A percentile compares a stretch with the other conserved stretches of the same genome.
Conservation (phyloP, 2,797 vertebrate genomes). For the Myotis daubentonii region DNA sequence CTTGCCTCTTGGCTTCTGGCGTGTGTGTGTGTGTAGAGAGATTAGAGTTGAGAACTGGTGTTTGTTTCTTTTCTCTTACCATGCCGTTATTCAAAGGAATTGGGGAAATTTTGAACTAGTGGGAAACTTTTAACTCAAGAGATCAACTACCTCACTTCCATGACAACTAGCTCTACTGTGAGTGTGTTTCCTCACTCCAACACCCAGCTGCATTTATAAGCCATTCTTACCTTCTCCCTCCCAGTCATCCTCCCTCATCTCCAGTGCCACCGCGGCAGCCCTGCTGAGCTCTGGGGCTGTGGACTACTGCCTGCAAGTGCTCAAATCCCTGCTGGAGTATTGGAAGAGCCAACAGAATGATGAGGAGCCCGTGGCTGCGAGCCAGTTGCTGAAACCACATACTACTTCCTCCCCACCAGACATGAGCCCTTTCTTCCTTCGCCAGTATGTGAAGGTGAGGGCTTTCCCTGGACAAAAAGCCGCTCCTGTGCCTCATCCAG, state of each 20-base stretch:
- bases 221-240: not conserved
- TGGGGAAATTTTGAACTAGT: slow-evolving; percentile 66
- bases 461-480: not conserved
- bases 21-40: slow-evolving; percentile 77
- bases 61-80: slow-evolving; percentile 81
- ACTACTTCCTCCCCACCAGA: slow-evolving; percentile 96
- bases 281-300: slow-evolving; percentile 96
- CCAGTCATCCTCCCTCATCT: slow-evolving; percentile 98
- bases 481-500: not conserved
- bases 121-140: not conserved
- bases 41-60: slow-evolving; percentile 81
- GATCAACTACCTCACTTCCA: not conserved
- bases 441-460: slow-evolving; percentile 98
- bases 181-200: not conserved
- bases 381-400: slow-evolving; percentile 97
- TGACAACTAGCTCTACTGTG: not conserved
- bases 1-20: slow-evolving; percentile 80
- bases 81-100: slow-evolving; percentile 79
- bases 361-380: slow-evolving; percentile 94
- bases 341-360: slow-evolving; percentile 99
- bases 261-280: slow-evolving; percentile 97
- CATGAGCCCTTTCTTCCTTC: slow-evolving; percentile 99
- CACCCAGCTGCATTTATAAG: not conserved
- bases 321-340: slow-evolving; percentile 96
- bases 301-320: slow-evolving; percentile 97